Conservation (phyloP, 1,140 invertebrate genomes). For the Helicorthomorpha holstii region DNA sequence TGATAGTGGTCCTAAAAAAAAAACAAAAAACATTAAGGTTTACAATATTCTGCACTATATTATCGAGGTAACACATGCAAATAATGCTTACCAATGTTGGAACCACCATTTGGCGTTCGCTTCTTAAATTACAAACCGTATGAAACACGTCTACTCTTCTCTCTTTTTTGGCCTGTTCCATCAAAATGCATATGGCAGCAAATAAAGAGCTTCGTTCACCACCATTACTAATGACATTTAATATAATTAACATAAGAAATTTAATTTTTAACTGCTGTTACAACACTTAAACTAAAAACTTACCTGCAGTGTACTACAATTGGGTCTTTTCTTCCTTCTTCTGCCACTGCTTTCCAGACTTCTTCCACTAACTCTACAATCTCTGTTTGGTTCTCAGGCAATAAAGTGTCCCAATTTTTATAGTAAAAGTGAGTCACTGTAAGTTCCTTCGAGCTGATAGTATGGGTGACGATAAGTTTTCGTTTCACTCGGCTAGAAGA, state of each 20-base stretch:
- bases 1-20: slow-evolving; percentile 68
- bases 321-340: slow-evolving; percentile 30
- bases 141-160: slow-evolving; percentile 70
- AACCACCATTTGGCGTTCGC: slow-evolving; percentile 63
- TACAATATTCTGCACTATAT: neutral
- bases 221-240: slow-evolving; percentile 38
- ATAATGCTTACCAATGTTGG: slow-evolving; percentile 27
- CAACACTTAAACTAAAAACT: slow-evolving; percentile 2
- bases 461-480: slow-evolving; percentile 63
- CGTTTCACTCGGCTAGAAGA: slow-evolving; percentile 69
- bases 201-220: slow-evolving; percentile 77
- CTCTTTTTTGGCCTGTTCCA: slow-evolving; percentile 62
- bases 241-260: neutral
- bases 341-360: slow-evolving; percentile 22
- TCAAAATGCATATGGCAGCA: slow-evolving; percentile 64
- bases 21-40: slow-evolving; percentile 11
- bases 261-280: neutral
- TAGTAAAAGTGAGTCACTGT: slow-evolving; percentile 70
- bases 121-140: slow-evolving; percentile 59
- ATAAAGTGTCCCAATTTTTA: slow-evolving; percentile 71
- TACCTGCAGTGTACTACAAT: slow-evolving; percentile 66
- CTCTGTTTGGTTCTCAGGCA: slow-evolving; percentile 62
- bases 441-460: slow-evolving; percentile 48
- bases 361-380: slow-evolving; percentile 45
- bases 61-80: neutral